Evolutionary conservation across 2,113 vertebrate species (phyloP), one percentile per base, ranked within the genome.

Genomic region (Microcebus griseorufus): DNA sequence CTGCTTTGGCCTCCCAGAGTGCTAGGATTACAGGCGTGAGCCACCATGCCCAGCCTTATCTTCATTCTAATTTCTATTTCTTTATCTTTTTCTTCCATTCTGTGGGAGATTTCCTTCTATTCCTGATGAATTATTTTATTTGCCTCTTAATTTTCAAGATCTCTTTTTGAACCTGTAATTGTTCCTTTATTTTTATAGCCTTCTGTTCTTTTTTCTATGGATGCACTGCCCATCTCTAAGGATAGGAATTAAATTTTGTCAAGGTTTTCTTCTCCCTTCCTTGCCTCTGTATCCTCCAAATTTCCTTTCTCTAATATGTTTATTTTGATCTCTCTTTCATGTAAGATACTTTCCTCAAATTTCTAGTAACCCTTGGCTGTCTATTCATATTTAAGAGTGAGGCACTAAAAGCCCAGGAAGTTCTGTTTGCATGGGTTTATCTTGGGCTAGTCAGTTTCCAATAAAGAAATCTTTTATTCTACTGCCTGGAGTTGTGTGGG

Each of bases 41-140:
- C 62, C 62, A 64, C 62, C 25, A 29, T 5, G 27, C 25, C 27
- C 4, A 12, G 62, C 62, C 3, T 89, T 80, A 34, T 70, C 23
- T 42, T n/a, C 42, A 13, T 95, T 7, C 18, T 81, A 48, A 84
- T 88, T 80, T 88, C 18, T 65, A 60, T 82, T 75, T 58, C 39
- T 86, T 88, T 90, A n/a, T 48, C 42, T 91, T 90, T 72, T 88
- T 90, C 85, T 79, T 97, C 70, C 4, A 39, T 58, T 79, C n/a
- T 75, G 42, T 82, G 23, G 37, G n/a, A 82, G 53, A 88, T 90
- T 93, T 95, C 37, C 13, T 76, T 90, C 39, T 12, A 65, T 10
- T 62, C 42, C 32, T 80, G 42, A 9, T 95, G 69, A 86, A 48
- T 58, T 65, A 42, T 93, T 89, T 60, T 29, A 70, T 87, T 70